phyloP scores from a whole-genome alignment of 2,797 vertebrate genomes.

The Pseudopleuronectes americanus region DNA sequence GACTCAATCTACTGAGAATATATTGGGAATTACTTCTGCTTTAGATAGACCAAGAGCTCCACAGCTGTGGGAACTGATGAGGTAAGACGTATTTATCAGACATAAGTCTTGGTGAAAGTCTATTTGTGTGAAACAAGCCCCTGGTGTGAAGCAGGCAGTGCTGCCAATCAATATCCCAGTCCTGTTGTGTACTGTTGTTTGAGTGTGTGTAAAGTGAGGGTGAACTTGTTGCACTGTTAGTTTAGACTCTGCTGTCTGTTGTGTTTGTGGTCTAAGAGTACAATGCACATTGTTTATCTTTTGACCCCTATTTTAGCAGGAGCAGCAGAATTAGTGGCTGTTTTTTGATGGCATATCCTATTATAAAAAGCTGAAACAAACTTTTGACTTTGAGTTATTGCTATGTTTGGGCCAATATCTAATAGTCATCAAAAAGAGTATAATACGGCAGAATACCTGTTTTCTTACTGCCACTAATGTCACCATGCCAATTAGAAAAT shows the following conservation, averaged over 20 bases:
- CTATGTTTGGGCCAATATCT: neutral
- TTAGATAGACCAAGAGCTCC: neutral
- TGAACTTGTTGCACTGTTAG: constrained; percentile 1
- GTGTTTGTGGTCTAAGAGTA: neutral
- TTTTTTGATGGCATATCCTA: neutral
- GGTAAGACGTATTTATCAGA: constrained; percentile 12
- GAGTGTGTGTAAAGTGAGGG: neutral
- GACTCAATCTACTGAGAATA: neutral
- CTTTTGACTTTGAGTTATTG: neutral
- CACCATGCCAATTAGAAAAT: neutral
- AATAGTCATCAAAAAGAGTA: neutral
- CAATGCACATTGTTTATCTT: too few species aligned
- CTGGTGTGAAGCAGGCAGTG: constrained; percentile 6
- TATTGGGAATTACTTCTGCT: neutral
- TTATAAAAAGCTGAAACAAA: neutral
- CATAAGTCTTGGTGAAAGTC: neutral
- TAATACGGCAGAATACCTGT: neutral
- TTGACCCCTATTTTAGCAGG: too few species aligned
- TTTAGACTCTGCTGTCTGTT: neutral
- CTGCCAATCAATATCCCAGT: constrained; percentile 10
- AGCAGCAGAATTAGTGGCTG: neutral
- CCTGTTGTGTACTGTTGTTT: neutral
- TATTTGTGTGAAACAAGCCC: constrained; percentile 7
- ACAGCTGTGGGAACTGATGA: constrained; percentile 7
- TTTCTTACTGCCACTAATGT: neutral